Conservation (phyloP, 2,888 invertebrate genomes). For the Archips crataeganus region DNA sequence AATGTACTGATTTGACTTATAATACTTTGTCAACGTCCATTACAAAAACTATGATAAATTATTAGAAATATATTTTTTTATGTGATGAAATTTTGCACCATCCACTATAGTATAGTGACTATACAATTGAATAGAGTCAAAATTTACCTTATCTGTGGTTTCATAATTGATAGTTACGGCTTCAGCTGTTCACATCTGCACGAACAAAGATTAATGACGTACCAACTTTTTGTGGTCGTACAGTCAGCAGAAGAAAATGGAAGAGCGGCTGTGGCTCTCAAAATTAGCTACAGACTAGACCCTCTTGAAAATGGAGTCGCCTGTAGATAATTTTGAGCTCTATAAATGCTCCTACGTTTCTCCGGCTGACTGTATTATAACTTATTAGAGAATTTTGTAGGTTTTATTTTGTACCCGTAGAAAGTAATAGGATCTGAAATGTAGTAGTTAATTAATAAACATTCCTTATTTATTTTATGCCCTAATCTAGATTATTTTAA, state of each 20-base stretch:
- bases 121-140: too few relatives aligned
- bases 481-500: slow-evolving; percentile 14
- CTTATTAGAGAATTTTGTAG: too few relatives aligned
- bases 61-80: background rate
- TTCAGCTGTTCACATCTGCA: background rate
- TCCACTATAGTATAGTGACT: background rate
- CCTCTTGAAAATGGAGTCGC: too few relatives aligned
- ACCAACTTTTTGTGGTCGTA: background rate
- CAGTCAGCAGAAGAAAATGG: too few relatives aligned
- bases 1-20: slow-evolving; percentile 45
- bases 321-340: too few relatives aligned
- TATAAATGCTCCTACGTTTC: too few relatives aligned
- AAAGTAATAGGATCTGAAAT: background rate
- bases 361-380: too few relatives aligned
- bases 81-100: background rate
- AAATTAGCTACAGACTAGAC: too few relatives aligned
- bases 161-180: too few relatives aligned
- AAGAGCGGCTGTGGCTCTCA: too few relatives aligned
- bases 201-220: background rate
- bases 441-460: background rate
- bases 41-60: slow-evolving; percentile 7
- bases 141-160: too few relatives aligned
- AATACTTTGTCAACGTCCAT: slow-evolving; percentile 74
- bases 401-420: background rate
- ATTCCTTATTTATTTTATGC: slow-evolving; percentile 30